These are phyloP conservation scores for Drosophila paucipuncta DNA, from an alignment of 2,888 invertebrate genomes.

Conservation along the genomic window DNA sequence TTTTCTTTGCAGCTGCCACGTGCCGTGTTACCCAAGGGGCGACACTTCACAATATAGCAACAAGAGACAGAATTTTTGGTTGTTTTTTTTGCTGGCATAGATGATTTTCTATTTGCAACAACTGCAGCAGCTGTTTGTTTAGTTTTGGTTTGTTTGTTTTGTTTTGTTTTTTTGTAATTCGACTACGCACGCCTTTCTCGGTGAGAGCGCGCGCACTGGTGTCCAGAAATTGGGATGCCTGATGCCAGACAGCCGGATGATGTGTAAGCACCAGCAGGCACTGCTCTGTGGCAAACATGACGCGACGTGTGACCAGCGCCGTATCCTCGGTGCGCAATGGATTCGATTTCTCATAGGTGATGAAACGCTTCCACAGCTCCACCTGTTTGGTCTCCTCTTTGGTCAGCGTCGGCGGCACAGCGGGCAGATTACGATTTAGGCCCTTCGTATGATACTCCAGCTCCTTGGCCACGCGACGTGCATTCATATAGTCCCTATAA, in stretches of 20 bases:
- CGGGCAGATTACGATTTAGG: constrained; percentile 97
- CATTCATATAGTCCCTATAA: constrained; percentile 98
- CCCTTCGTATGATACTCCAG: constrained; percentile 97
- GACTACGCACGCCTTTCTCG: constrained; percentile 94
- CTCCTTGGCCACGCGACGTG: constrained; percentile 97
- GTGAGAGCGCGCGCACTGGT: constrained; percentile 96
- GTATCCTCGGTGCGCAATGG: constrained; percentile 98
- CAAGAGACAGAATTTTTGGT: constrained; percentile 55
- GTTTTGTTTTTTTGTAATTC: constrained; percentile 15
- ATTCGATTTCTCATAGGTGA: constrained; percentile 98
- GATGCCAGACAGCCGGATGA: constrained; percentile 99
- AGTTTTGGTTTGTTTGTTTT: not conserved
- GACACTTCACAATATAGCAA: constrained; percentile 66
- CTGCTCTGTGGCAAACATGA: constrained; percentile 99
- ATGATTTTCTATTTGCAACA: constrained; percentile 60
- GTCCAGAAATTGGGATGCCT: constrained; percentile 98
- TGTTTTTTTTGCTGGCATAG: constrained; percentile 34
- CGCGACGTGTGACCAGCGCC: constrained; percentile 95
- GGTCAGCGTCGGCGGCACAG: constrained; percentile 96
- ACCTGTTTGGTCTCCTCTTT: constrained; percentile 98
- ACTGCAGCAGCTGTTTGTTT: constrained; percentile 19
- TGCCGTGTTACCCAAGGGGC: constrained; percentile 70
- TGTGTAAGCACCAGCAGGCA: constrained; percentile 97
- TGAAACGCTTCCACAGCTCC: constrained; percentile 99
- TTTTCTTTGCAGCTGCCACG: constrained; percentile 28